phyloP scores from a whole-genome alignment of 2,888 invertebrate genomes.

The Choristoneura rosaceana region DNA sequence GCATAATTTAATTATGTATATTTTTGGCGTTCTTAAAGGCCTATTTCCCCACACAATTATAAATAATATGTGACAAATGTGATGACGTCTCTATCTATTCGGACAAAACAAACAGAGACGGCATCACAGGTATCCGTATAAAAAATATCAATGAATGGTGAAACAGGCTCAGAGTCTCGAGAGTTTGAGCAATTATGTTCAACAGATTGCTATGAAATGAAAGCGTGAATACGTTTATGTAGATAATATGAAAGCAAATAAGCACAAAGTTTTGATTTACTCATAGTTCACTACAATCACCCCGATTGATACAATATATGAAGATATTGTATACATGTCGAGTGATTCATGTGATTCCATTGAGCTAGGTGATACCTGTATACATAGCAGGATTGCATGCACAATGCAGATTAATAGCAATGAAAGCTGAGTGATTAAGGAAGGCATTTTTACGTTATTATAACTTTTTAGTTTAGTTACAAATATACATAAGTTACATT shows the following conservation, averaged over 20 bases:
- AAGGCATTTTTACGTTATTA: constrained; percentile 19
- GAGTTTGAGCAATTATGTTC: too few species aligned
- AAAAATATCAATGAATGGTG: too few species aligned
- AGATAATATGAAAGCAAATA: not conserved
- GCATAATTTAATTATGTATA: too few species aligned
- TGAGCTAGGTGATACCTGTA: not conserved
- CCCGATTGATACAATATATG: not conserved
- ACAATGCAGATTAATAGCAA: constrained; percentile 1
- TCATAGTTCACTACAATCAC: not conserved
- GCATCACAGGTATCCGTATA: too few species aligned
- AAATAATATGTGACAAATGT: too few species aligned
- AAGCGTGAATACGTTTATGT: not conserved
- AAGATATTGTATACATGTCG: not conserved
- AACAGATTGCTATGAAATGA: not conserved
- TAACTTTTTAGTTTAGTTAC: not conserved
- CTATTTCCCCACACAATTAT: too few species aligned
- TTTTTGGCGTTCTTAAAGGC: too few species aligned
- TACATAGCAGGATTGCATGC: constrained; percentile 11
- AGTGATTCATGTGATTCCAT: not conserved
- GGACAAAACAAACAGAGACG: too few species aligned
- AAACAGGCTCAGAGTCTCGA: too few species aligned
- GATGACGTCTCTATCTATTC: too few species aligned
- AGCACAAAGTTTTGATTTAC: not conserved
- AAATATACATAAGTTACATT: not conserved
- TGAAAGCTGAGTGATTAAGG: constrained; percentile 17